These are phyloP conservation scores for Cheilosia soror DNA, from an alignment of 2,888 invertebrate species.

Conservation along the genomic window DNA sequence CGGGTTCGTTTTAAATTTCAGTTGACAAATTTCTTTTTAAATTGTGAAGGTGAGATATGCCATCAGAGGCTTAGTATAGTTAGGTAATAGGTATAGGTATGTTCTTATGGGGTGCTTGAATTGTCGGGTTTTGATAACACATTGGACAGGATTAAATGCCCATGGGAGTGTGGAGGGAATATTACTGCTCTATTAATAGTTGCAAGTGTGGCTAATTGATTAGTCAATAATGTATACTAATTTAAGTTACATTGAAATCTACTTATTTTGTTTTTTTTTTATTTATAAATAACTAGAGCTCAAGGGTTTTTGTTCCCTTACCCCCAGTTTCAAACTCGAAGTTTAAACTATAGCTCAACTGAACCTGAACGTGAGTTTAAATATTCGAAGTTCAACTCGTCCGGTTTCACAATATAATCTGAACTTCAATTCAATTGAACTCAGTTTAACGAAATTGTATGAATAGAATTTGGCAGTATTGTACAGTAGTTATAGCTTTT, in stretches of 20 bases:
- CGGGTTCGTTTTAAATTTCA: conserved; percentile 3
- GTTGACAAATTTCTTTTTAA: conserved; percentile 47
- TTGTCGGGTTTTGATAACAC: conserved; percentile 47
- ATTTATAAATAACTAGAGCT: too few relatives aligned
- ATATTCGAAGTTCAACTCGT: too few relatives aligned
- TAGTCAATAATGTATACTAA: not conserved
- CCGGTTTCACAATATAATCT: too few relatives aligned
- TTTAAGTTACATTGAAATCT: not conserved
- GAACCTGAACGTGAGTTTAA: too few relatives aligned
- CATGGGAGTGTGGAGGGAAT: conserved; percentile 14
- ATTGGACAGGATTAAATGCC: conserved; percentile 58
- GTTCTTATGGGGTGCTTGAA: conserved; percentile 41
- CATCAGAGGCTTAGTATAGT: conserved; percentile 33
- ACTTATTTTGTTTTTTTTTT: conserved; percentile 1
- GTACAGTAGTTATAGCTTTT: too few relatives aligned
- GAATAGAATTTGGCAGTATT: too few relatives aligned
- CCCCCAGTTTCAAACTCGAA: too few relatives aligned
- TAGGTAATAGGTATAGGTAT: conserved; percentile 8
- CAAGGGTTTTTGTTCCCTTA: too few relatives aligned
- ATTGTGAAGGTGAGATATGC: conserved; percentile 26
- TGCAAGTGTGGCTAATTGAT: conserved; percentile 12
- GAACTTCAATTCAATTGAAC: too few relatives aligned
- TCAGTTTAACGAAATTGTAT: too few relatives aligned
- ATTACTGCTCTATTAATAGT: conserved; percentile 22
- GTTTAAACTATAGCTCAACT: too few relatives aligned